These are phyloP conservation scores for Drosophila macrothrix DNA, from an alignment of 2,888 invertebrate species.

Conservation along the genomic window DNA sequence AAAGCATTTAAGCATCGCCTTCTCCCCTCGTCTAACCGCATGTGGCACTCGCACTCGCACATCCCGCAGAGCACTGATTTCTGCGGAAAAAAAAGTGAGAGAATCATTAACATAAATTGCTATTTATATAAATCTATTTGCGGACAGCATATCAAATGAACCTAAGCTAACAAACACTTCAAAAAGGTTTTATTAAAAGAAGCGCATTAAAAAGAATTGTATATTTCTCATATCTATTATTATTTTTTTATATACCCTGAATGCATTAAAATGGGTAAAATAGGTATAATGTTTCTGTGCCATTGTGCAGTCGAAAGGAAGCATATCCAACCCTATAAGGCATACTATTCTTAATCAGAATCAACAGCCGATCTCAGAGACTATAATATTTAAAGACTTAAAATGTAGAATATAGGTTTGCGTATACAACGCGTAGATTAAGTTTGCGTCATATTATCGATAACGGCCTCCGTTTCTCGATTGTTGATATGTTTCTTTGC, in stretches of 20 bases:
- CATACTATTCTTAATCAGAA: neutral
- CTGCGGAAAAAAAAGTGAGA: slow-evolving; percentile 47
- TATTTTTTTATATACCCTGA: neutral
- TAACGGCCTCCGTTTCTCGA: neutral
- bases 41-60: slow-evolving; percentile 89
- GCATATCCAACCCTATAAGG: neutral
- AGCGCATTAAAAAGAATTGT: slow-evolving; percentile 13
- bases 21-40: slow-evolving; percentile 88
- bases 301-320: neutral
- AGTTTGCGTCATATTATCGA: neutral
- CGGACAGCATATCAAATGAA: slow-evolving; percentile 36
- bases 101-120: slow-evolving; percentile 37
- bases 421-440: too few relatives aligned
- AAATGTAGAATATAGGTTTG: neutral
- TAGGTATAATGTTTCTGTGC: neutral
- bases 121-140: slow-evolving; percentile 55
- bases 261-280: neutral
- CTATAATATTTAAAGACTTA: neutral
- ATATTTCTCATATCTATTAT: slow-evolving; percentile 32
- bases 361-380: neutral
- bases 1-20: slow-evolving; percentile 89
- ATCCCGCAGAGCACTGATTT: slow-evolving; percentile 86
- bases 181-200: neutral
- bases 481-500: neutral
- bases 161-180: slow-evolving; percentile 53